Evolutionary conservation across 2,888 invertebrate genomes (phyloP), one percentile per base, ranked within the genome.

Genomic region (Nebria brevicollis): DNA sequence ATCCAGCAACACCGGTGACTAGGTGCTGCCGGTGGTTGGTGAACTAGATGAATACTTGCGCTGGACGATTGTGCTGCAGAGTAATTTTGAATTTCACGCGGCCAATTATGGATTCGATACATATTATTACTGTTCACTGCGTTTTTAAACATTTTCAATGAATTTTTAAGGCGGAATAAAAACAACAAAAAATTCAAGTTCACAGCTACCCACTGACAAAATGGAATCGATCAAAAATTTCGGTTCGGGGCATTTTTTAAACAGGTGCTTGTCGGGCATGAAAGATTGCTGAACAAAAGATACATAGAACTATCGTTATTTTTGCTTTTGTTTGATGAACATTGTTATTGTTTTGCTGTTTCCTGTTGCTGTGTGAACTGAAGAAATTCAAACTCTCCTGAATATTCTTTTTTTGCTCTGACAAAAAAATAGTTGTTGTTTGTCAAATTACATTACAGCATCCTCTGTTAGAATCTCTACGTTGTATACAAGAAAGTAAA

Each of bases 81-180:
- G 88, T 87, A 89, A 89, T 89, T 89, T 89, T 84, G 84, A 87
- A 89, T 89, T 89, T 89, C 88, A 89, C 87, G 88, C 87, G 84
- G 82, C 85, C 87, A 88, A 89, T 89, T 88, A 89, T 86, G 86
- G 86, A 88, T 89, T 89, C 87, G 88, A 87, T 87, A 86, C 87
- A 87, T 85, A 84, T 84, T 87, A 86, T 87, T 86, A 86, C 65
- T 65, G 76, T 66, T 70, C 75, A 75, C 64, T 75, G 42, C n/a
- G 42, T 65, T 80, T 80, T 80, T 75, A 75, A 43, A 42, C 70
- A 75, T 72, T 72, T 81, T 75, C 75, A 81, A 76, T 81, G 76
- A 70, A 76, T 72, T 78, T 81, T 76, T 25, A 70, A 70, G 34
- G 34, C 20, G 25, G 34, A 70, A 70, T 26, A 70, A 70, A 70